Conservation (phyloP, 2,113 vertebrate genomes). For the Pomatorhinus ruficollis region DNA sequence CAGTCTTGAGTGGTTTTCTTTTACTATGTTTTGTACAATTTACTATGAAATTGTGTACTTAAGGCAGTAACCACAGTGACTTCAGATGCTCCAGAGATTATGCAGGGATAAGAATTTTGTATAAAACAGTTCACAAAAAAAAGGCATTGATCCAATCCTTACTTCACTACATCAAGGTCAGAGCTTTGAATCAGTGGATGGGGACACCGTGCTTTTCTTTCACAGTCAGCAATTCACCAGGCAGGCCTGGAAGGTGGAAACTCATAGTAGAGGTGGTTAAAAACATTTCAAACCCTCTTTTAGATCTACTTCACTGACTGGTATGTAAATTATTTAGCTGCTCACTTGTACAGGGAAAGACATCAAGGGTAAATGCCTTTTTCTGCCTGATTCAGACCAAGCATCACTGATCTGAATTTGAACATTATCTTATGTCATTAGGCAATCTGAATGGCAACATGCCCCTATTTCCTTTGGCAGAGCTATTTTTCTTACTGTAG, state of each 20-base stretch:
- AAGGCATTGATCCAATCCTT: not conserved
- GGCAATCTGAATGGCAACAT: not conserved
- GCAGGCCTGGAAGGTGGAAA: not conserved
- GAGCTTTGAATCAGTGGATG: not conserved
- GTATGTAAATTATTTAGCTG: not conserved
- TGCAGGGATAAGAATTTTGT: not conserved
- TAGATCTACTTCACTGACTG: not conserved
- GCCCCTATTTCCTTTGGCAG: not conserved
- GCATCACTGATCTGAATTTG: conserved; percentile 6
- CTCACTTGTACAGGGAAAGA: not conserved
- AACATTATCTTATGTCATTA: conserved; percentile 1
- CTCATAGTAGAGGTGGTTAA: not conserved
- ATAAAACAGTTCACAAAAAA: not conserved
- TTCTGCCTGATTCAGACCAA: not conserved
- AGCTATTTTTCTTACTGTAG: not conserved
- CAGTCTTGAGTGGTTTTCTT: not conserved
- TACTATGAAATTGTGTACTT: not conserved
- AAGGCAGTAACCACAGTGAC: not conserved
- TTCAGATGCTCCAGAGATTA: not conserved
- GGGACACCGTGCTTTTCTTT: not conserved
- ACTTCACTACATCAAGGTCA: not conserved
- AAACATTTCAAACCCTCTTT: not conserved
- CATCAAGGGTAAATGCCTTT: not conserved
- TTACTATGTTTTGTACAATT: not conserved
- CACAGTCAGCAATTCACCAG: not conserved